These are phyloP conservation scores for Coregonus ussuriensis DNA, from an alignment of 2,797 vertebrate genomes.

Conservation along the genomic window DNA sequence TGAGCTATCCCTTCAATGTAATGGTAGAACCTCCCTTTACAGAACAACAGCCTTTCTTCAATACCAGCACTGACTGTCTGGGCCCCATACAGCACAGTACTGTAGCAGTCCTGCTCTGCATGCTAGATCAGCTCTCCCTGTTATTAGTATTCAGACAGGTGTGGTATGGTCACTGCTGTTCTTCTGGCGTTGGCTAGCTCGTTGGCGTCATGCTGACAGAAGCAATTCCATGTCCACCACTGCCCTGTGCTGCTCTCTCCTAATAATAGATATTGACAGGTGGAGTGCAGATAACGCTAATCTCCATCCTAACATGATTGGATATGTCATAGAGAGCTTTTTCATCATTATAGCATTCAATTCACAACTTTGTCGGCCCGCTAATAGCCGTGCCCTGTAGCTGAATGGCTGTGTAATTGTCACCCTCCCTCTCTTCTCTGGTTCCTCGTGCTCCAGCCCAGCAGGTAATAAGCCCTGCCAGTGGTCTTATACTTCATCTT, in stretches of 20 bases:
- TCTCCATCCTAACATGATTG: constrained; percentile 61
- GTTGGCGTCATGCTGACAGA: constrained; percentile 54
- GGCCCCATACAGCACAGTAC: neutral
- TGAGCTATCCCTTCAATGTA: neutral
- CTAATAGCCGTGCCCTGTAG: constrained; percentile 38
- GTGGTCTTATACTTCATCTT: neutral
- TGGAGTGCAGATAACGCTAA: constrained; percentile 55
- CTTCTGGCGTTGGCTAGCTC: neutral
- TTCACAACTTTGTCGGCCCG: constrained; percentile 45
- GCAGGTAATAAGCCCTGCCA: neutral
- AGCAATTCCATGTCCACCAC: constrained; percentile 49
- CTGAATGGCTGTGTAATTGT: constrained; percentile 21
- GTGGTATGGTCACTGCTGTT: neutral
- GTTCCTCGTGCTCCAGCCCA: neutral
- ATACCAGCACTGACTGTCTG: neutral
- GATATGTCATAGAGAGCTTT: constrained; percentile 44
- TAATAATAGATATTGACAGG: constrained; percentile 62
- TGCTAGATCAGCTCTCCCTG: constrained; percentile 23
- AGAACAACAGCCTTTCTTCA: constrained; percentile 9
- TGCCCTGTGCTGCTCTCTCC: constrained; percentile 49
- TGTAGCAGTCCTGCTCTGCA: constrained; percentile 32
- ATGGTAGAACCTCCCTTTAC: constrained; percentile 3
- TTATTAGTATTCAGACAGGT: constrained; percentile 25
- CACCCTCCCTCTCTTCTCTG: constrained; percentile 19
- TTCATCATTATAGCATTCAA: constrained; percentile 38